Conservation (phyloP, 2,797 vertebrate genomes). For the Cynopterus sphinx region DNA sequence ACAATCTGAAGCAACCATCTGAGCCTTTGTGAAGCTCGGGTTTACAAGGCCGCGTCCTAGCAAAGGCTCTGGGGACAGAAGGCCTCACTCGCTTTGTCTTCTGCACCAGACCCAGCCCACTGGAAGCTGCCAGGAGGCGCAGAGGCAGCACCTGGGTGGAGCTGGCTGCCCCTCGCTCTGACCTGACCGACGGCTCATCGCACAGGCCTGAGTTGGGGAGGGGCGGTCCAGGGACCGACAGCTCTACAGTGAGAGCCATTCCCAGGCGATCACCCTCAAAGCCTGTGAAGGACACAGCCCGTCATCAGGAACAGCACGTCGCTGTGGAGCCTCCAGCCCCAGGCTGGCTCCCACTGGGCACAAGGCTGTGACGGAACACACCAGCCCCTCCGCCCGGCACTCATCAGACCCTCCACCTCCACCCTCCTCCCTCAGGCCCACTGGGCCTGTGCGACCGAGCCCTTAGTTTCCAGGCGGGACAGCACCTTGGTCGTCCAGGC, state of each 20-base stretch:
- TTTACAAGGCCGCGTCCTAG: background rate
- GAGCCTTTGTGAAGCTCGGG: background rate
- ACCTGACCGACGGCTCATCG: background rate
- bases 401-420: background rate
- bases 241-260: background rate
- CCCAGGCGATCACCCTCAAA: background rate
- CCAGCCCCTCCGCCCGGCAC: background rate
- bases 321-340: rapidly evolving
- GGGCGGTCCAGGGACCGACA: too few species aligned
- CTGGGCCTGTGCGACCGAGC: background rate
- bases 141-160: background rate
- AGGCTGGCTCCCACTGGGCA: background rate
- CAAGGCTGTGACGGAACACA: background rate
- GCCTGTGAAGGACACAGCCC: background rate
- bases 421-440: background rate
- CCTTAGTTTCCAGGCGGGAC: background rate
- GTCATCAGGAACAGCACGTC: background rate
- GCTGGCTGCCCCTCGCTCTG: background rate
- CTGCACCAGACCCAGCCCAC: background rate
- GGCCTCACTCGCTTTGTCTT: background rate
- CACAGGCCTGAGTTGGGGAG: background rate
- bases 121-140: background rate
- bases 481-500: background rate
- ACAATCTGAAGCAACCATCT: background rate
- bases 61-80: background rate